Base-by-base conservation (phyloP, 2,797 vertebrate species). In the Gymnodraco acuticeps region DNA sequence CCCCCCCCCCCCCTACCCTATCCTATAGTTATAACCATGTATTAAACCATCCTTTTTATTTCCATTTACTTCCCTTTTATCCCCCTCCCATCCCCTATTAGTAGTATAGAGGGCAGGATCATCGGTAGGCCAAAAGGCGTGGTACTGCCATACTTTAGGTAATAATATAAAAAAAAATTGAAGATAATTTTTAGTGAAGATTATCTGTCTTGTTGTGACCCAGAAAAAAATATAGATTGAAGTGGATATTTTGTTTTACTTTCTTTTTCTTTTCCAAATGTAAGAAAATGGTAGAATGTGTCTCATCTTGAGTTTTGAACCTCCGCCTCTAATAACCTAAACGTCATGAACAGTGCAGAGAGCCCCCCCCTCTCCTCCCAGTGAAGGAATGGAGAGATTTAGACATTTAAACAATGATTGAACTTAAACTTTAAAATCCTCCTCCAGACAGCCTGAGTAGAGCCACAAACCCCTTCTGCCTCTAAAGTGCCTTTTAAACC, bases 111-210 rank as follows among this genome's bases (percentile, higher is more conserved):
- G 81, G 83, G 92, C 94, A 94, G 93, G 75, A 92, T 93, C 92
- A 86, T 93, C 92, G 86, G 85, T 93, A 91, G 91, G 89, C 92
- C 92, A 85, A 83, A 93, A 92, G 93, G 91, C 85, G 61, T 89
- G 94, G 92, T 95, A 92, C 95, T 94, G 91, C 94, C 94, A 85
- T 83, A 90, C 85, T 90, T 93, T 89, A 92, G 94, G 87, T 92
- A 93, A 94, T 92, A 93, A 92, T 93, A 89, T 88, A 65, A 78
- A 66, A 90, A 78, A 92, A 86, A 86, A 84, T 87, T 75, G 84
- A 94, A 92, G 85, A 89, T 87, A 58, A 89, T 83, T 91, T 38
- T 88, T 94, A 91, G 91, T 89, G 83, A 88, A 88, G 72, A 89
- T 90, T 80, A 88, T 89, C 76, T 87, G 87, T 95, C 78, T 92